phyloP scores from a whole-genome alignment of 2,797 vertebrate species.

The Enteromius viviparus region DNA sequence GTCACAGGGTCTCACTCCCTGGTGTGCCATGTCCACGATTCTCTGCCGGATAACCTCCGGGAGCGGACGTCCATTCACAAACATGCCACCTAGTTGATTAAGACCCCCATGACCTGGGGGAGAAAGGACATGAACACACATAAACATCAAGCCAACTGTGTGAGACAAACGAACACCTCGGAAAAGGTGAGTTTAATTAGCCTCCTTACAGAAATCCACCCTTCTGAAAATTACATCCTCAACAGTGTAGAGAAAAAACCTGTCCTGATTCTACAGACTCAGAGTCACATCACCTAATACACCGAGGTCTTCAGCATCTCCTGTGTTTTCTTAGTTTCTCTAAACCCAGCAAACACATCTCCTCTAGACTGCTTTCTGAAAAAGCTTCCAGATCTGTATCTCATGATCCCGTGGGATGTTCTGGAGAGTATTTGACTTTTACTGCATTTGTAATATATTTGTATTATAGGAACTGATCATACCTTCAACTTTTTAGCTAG shows the following conservation, averaged over 20 bases:
- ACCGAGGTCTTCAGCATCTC: background rate
- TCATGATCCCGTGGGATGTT: background rate
- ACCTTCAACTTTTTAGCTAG: background rate
- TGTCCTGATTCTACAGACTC: background rate
- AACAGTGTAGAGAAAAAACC: background rate
- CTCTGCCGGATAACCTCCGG: conserved; percentile 92
- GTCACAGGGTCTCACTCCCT: conserved; percentile 90
- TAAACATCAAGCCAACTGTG: conserved; percentile 73
- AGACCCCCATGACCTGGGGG: conserved; percentile 90
- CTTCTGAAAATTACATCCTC: background rate
- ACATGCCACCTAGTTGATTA: conserved; percentile 93
- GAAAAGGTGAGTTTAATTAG: background rate
- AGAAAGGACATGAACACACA: conserved; percentile 78
- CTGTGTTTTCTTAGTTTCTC: background rate
- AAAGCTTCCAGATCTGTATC: background rate
- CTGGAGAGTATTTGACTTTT: conserved; percentile 7
- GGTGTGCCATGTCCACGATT: conserved; percentile 92
- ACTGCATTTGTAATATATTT: background rate
- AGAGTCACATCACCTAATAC: no score
- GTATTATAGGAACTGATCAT: background rate
- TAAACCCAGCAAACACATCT: conserved; percentile 27
- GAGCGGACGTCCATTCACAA: conserved; percentile 91
- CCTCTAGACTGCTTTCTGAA: conserved; percentile 59
- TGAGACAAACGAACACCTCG: conserved; percentile 13
- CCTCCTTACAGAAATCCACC: background rate